Evolutionary conservation across 2,888 invertebrate genomes (phyloP), one percentile per base, ranked within the genome.

Genomic region (Ceramica pisi): DNA sequence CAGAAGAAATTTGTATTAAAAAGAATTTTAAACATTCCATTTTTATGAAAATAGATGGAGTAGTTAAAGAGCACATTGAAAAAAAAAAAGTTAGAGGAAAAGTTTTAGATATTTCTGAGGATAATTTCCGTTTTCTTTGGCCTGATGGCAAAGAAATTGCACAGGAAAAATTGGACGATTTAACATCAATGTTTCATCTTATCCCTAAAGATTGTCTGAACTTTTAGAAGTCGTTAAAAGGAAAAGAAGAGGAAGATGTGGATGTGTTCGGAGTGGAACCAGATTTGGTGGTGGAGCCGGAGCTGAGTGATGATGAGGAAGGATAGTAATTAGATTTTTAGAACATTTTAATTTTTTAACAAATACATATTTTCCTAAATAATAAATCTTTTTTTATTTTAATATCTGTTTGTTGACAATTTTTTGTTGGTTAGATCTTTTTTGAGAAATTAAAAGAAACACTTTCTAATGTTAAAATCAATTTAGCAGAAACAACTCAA

Each of bases 121-220:
- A 69, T 57, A 63, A 63, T 69, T 57, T 69, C 50, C 2, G 19
- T 63, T 63, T 69, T n/a, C 50, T 69, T 57, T 62, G 63, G 63
- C 69, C 69, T 57, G n/a, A 69, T 57, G 62, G 69, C 44, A 59
- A 64, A 64, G 63, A 70, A 59, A 70, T 63, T 63, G 57, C 59
- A 35, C 66, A 59, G 38, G 57, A n/a, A 12, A 56, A 56, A 56
- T 56, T 56, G n/a, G n/a, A 56, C 12, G 21, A 61, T 55, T 23
- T 59, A 50, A 59, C 0, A 55, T 55, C 50, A 57, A 59, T 59
- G 67, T 59, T 67, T 12, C 38, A 67, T 26, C 41, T 67, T 38
- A 67, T 67, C 12, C 59, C 59, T 1, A 59, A 68, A 56, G 38
- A 38, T 48, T 68, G 55, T 8, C 55, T 62, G 19, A 55, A 55